Evolutionary conservation across 2,888 invertebrate genomes (phyloP), one percentile per base, ranked within the genome.

Genomic region (Corbicula japonica): DNA sequence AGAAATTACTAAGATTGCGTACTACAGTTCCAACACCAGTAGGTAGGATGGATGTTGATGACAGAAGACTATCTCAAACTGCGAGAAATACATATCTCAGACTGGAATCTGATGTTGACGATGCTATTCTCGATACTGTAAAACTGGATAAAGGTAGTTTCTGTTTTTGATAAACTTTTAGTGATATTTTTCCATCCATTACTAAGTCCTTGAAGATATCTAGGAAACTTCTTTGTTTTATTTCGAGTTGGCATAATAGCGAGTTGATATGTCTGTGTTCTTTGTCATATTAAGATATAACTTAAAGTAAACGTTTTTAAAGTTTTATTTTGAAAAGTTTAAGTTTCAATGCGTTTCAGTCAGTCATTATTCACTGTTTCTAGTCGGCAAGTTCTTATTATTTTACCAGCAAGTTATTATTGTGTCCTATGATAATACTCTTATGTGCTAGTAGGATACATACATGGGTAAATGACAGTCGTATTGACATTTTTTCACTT

Each of bases 41-140:
- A 35, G 58, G 58, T 3, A 34, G 15, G 21, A 58, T 58, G 58
- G 34, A 21, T 21, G 58, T 58, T 8, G 58, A 58, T 35, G 34
- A 34, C 23, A 35, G 23, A 5, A 32, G 21, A 56, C 2, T 8
- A 30, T 4, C 2, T 21, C 21, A 1, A 21, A 10, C 15, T 32
- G 26, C 23, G n/a, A 8, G 54, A 28, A 30, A 21, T 21, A 35
- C 58, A n/a, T n/a, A 34, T 23, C 34, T 23, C 35, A 35, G 58
- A 12, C 58, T 35, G 21, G 58, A 35, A 26, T 58, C n/a, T n/a
- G n/a, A n/a, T n/a, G n/a, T 30, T 18, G 52, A 52, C 21, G 30
- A 10, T 10, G 4, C 5, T 4, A 21, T 32, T 30, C 32, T 58
- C 2, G 58, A 35, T n/a, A 21, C 58, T 21, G 58, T 58, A 21